These are phyloP conservation scores for Nemurella pictetii DNA, from an alignment of 2,888 invertebrate genomes.

Conservation along the genomic window DNA sequence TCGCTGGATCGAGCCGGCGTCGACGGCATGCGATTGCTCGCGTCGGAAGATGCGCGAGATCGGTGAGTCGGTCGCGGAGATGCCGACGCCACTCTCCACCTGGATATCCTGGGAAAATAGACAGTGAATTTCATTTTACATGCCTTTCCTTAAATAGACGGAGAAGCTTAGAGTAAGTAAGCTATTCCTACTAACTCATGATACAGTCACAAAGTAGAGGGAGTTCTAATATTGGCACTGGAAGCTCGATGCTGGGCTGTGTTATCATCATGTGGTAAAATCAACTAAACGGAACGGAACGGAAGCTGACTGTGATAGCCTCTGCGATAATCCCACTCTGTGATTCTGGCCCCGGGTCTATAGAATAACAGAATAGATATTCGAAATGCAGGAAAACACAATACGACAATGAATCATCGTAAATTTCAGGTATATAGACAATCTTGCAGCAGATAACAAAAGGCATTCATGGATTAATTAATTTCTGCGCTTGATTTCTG, in stretches of 20 bases:
- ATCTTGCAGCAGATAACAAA: neutral
- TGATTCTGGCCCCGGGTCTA: too few relatives aligned
- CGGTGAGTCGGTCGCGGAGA: constrained; percentile 53
- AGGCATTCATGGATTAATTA: neutral
- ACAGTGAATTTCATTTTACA: constrained; percentile 30
- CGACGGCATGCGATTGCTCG: constrained; percentile 60
- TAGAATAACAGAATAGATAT: too few relatives aligned
- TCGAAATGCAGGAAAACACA: too few relatives aligned
- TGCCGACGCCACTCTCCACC: constrained; percentile 57
- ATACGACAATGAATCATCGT: too few relatives aligned
- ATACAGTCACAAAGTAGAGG: too few relatives aligned
- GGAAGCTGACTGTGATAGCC: too few relatives aligned
- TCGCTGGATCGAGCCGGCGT: constrained; percentile 58
- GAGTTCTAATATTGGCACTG: too few relatives aligned
- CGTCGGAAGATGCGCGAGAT: constrained; percentile 57
- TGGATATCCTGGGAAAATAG: constrained; percentile 50
- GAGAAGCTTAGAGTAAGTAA: constrained; percentile 31
- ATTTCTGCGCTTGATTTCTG: neutral
- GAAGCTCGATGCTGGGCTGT: too few relatives aligned
- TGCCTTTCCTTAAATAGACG: neutral
- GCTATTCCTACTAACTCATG: neutral
- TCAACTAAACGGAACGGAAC: too few relatives aligned
- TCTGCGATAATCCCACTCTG: too few relatives aligned
- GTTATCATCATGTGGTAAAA: too few relatives aligned
- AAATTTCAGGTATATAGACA: too few relatives aligned